Percentiles rank a stretch among this genome's conserved stretches.
phyloP scores from a whole-genome alignment of 1,140 invertebrate species.

The Drosophila sulfurigaster region DNA sequence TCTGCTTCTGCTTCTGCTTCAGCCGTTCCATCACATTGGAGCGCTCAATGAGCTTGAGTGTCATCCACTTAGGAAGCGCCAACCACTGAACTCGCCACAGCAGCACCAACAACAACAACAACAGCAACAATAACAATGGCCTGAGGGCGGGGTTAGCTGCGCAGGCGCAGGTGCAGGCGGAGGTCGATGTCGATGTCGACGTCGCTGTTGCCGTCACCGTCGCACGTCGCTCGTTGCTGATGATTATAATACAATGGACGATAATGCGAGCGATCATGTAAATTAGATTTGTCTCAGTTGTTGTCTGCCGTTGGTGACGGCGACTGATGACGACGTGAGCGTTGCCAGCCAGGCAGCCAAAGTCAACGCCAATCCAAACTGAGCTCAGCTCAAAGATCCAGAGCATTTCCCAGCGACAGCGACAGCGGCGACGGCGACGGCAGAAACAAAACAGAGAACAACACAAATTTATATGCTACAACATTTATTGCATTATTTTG shows the following conservation, averaged over 20 bases:
- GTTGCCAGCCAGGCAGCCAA: conserved; percentile 3
- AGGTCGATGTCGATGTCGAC: conserved; percentile 60
- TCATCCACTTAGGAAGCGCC: conserved; percentile 83
- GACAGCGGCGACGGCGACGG: not conserved
- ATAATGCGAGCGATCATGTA: conserved; percentile 83
- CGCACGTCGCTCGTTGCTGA: conserved; percentile 32
- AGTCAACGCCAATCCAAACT: not conserved
- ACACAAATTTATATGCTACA: conserved; percentile 27
- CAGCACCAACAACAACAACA: conserved; percentile 46
- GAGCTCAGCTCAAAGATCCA: conserved; percentile 12
- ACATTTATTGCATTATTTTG: conserved; percentile 67
- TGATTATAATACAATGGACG: conserved; percentile 83
- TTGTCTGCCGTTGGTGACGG: conserved; percentile 16
- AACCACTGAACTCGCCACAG: conserved; percentile 79
- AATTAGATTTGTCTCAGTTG: conserved; percentile 77
- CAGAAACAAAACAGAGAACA: conserved; percentile 30
- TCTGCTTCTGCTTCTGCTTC: not conserved
- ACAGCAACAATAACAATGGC: conserved; percentile 44
- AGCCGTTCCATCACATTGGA: conserved; percentile 60
- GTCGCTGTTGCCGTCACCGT: conserved; percentile 8
- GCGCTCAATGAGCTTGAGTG: conserved; percentile 81
- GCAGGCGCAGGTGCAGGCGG: conserved; percentile 55
- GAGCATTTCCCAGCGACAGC: conserved; percentile 12
- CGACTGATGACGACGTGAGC: conserved; percentile 22
- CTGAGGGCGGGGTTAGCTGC: conserved; percentile 34